Evolutionary conservation across 2,113 vertebrate genomes (phyloP), one percentile per base, ranked within the genome.

Genomic region (Callipepla squamata): DNA sequence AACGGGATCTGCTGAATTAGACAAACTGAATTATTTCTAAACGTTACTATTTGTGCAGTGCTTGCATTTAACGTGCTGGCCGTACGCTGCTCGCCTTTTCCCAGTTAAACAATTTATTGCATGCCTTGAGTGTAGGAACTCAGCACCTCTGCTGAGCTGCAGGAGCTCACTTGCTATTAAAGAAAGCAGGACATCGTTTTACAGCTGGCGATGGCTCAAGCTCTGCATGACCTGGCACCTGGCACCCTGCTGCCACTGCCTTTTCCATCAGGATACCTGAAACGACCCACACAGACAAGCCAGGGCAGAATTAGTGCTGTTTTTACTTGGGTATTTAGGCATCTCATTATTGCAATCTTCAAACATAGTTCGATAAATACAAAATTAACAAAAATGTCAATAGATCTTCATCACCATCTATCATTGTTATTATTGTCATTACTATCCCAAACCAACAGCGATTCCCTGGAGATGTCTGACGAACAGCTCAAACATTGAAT

Each of bases 401-500:
- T 73, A 94, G 88, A 74, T 47, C 75, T 94, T 92, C 51, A 80
- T 90, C 94, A 89, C 38, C 53, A 38, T 79, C 90, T 87, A 42
- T 79, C 67, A 51, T 77, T 84, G 81, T 72, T 84, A 69, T 58
- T n/a, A 44, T 72, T 84, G 66, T 58, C 28, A 44, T 26, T 73
- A 47, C 74, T 84, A 86, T 72, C 81, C 75, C 67, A 90, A 95
- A 91, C 63, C 90, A 86, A 58, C 36, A 42, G 75, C 73, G 77
- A 89, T 65, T 94, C 89, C 92, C 91, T 91, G 95, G 93, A 88
- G 90, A 70, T 75, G 58, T 78, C 94, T 80, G 61, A 97, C 94
- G 94, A 96, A 96, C 93, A 98, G 95, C 82, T 97, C 86, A 96
- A 98, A 98, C 96, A 94, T 95, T 94, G 97, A 97, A 96, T 92